These are phyloP conservation scores for Bettongia penicillata DNA, from an alignment of 2,113 vertebrate species.

Conservation along the genomic window DNA sequence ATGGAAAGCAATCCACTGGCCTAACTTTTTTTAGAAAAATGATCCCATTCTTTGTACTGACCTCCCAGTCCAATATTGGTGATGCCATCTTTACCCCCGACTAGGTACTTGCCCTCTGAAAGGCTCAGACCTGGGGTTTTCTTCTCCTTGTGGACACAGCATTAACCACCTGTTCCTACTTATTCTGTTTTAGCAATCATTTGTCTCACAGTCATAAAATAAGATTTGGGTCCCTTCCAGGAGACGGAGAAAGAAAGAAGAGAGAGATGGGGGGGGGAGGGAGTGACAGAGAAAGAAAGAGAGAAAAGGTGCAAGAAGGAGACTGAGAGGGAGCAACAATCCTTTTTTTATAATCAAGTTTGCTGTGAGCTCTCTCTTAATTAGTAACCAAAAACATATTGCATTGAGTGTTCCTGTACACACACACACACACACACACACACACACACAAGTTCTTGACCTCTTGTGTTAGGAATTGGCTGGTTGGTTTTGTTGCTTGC, in stretches of 20 bases:
- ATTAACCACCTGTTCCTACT: neutral
- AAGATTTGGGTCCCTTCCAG: neutral
- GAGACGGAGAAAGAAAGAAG: too few relatives aligned
- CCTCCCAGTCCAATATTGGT: too few relatives aligned
- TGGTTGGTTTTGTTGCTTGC: constrained; percentile 40
- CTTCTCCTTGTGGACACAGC: neutral
- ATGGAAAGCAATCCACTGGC: too few relatives aligned
- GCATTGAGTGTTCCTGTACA: constrained; percentile 41
- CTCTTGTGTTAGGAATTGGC: constrained; percentile 54
- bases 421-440: constrained; percentile 9
- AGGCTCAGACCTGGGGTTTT: too few relatives aligned
- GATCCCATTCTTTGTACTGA: too few relatives aligned
- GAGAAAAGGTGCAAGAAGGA: constrained; percentile 42
- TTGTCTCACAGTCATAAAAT: constrained; percentile 23
- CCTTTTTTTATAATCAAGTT: neutral
- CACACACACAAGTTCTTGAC: constrained; percentile 8
- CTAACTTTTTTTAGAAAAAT: too few relatives aligned
- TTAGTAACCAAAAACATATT: constrained; percentile 51
- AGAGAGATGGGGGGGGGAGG: neutral
- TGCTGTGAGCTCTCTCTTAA: constrained; percentile 56
- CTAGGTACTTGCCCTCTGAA: too few relatives aligned
- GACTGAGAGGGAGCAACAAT: neutral
- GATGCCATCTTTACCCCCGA: too few relatives aligned
- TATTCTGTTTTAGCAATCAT: constrained; percentile 6
- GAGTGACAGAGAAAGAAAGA: neutral